Conservation (phyloP, 2,888 invertebrate species). For the Cotesia congregata region DNA sequence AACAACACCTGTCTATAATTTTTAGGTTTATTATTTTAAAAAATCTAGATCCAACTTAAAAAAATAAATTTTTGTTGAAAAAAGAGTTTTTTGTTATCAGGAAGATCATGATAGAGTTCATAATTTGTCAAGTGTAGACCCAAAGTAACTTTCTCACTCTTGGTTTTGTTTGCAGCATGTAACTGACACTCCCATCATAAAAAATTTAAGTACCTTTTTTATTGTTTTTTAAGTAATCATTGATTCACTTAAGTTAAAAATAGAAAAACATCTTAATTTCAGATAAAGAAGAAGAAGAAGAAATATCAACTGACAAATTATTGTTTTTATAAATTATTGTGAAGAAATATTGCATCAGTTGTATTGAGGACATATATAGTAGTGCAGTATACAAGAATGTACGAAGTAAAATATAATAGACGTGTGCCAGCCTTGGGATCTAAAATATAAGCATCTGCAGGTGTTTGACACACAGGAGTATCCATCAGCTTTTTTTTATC, state of each 20-base stretch:
- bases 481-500: slow-evolving; percentile 10
- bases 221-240: background rate
- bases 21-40: too few species aligned
- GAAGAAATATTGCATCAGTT: background rate
- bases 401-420: slow-evolving; percentile 30
- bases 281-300: background rate
- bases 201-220: background rate
- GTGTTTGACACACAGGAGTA: slow-evolving; percentile 20
- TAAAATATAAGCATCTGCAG: slow-evolving; percentile 30
- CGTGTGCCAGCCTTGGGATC: slow-evolving; percentile 23
- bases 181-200: background rate
- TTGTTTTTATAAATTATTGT: background rate
- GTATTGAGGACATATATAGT: background rate
- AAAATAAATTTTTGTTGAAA: too few species aligned
- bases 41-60: too few species aligned
- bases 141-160: background rate
- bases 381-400: background rate
- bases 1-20: too few species aligned
- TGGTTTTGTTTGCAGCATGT: background rate
- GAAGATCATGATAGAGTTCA: background rate
- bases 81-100: too few species aligned
- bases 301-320: background rate
- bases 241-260: background rate
- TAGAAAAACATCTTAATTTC: background rate
- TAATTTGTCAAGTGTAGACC: background rate